Evolutionary conservation across 2,113 vertebrate species (phyloP).

Genomic region (Equus przewalskii): DNA sequence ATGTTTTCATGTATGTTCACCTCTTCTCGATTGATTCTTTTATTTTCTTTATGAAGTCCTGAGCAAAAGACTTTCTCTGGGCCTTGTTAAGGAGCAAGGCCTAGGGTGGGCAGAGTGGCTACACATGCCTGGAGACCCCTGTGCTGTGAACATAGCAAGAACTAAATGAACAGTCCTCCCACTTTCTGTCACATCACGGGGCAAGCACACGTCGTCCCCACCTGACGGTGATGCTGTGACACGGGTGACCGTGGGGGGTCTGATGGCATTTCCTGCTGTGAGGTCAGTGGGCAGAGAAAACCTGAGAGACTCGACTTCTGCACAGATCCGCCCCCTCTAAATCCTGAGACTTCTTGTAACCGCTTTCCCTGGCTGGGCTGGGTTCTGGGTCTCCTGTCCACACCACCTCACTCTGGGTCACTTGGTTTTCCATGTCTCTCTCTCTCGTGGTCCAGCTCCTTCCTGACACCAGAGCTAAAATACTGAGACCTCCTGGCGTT

Average conservation of each 20-base stretch:
- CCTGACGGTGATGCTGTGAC: not conserved
- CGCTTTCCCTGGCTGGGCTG: rapidly evolving
- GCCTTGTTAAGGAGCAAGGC: rapidly evolving
- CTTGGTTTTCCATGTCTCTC: not conserved
- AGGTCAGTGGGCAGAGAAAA: not conserved
- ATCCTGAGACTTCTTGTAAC: not conserved
- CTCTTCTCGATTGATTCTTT: not conserved
- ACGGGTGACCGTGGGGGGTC: rapidly evolving
- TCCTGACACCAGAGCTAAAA: not conserved
- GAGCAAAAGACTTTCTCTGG: not conserved
- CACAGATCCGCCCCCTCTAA: too few relatives aligned
- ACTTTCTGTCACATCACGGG: too few relatives aligned
- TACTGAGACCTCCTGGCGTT: not conserved
- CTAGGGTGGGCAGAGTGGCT: too few relatives aligned
- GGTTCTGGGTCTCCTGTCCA: not conserved
- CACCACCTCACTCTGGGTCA: rapidly evolving
- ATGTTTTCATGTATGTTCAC: not conserved
- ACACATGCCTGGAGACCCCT: too few relatives aligned
- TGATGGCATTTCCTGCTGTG: not conserved
- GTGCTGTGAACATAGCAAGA: too few relatives aligned
- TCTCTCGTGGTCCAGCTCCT: not conserved
- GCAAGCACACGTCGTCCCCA: not conserved
- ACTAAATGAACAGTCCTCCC: too few relatives aligned
- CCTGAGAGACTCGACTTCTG: too few relatives aligned
- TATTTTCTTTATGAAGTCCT: not conserved